Conservation (phyloP, 2,797 vertebrate species). For the Pantherophis vulpinus region DNA sequence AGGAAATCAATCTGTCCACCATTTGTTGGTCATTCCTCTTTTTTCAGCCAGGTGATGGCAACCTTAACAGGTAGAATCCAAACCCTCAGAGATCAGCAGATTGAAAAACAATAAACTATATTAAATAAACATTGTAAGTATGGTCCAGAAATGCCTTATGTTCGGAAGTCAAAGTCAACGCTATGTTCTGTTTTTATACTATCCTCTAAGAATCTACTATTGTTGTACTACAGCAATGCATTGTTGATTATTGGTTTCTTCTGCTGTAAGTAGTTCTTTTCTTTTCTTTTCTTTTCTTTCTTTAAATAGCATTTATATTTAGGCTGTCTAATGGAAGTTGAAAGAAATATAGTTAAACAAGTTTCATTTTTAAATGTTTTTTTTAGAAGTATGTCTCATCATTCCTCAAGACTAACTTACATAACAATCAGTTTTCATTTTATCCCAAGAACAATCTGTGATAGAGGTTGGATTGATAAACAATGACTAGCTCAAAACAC, state of each 20-base stretch:
- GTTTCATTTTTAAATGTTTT: neutral
- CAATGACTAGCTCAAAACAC: neutral
- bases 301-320: neutral
- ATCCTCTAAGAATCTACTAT: constrained; percentile 34
- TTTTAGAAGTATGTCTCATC: neutral
- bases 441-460: neutral
- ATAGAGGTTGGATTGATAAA: neutral
- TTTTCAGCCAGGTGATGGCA: neutral
- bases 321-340: neutral
- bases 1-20: neutral
- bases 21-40: neutral
- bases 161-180: constrained; percentile 31
- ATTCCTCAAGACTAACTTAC: neutral
- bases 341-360: neutral
- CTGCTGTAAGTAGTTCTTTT: constrained; percentile 9
- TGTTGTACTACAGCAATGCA: constrained; percentile 2
- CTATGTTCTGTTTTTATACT: constrained; percentile 42
- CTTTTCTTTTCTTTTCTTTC: neutral
- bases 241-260: constrained; percentile 32
- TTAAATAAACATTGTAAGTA: constrained; percentile 38
- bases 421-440: neutral
- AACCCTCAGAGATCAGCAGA: neutral
- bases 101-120: neutral
- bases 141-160: constrained; percentile 39
- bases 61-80: neutral